Conservation (phyloP, 2,888 invertebrate species). For the Amphiduros pacificus region DNA sequence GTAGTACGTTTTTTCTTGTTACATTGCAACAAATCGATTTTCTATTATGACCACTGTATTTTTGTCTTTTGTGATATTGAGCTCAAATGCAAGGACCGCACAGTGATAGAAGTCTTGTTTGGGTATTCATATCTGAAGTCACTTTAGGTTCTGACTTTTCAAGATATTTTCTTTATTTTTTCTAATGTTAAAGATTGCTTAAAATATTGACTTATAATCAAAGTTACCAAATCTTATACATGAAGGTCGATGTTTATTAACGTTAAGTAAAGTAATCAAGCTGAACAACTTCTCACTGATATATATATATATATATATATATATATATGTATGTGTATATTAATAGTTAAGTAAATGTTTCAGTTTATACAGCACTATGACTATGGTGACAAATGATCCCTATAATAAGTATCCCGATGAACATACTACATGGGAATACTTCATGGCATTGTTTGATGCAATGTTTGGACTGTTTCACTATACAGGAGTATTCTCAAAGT, state of each 20-base stretch:
- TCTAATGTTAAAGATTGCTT: neutral
- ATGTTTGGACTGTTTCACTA: constrained; percentile 43
- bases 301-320: no score
- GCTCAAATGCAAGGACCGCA: no score
- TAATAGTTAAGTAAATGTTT: constrained; percentile 4
- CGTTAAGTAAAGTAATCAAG: no score
- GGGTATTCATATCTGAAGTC: no score
- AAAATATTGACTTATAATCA: neutral
- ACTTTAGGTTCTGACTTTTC: no score
- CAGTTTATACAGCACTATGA: constrained; percentile 43
- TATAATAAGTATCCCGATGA: constrained; percentile 32
- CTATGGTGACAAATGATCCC: constrained; percentile 37
- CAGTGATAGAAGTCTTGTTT: no score
- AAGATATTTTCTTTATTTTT: neutral
- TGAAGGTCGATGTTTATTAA: no score
- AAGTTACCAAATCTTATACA: no score
- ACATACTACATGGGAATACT: constrained; percentile 41
- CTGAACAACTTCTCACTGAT: no score
- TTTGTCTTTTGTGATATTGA: neutral
- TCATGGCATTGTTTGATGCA: constrained; percentile 35
- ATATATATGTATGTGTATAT: no score
- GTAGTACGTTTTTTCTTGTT: neutral
- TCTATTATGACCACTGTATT: neutral
- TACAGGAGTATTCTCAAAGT: constrained; percentile 43
- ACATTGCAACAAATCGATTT: neutral